phyloP scores from a whole-genome alignment of 2,888 invertebrate species.

The Proisotoma minuta region DNA sequence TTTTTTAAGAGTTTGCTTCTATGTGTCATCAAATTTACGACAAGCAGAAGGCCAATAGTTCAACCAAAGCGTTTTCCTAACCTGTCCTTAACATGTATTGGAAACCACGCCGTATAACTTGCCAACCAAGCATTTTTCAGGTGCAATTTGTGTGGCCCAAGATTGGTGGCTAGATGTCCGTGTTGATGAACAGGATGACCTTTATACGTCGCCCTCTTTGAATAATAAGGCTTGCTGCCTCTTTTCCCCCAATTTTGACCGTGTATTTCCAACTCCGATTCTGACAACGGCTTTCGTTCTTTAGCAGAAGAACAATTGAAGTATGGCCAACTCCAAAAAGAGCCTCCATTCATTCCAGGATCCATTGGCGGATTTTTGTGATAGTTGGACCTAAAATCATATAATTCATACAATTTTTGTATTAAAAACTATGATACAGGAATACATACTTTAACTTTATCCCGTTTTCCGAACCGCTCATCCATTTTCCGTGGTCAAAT shows the following conservation, averaged over 20 bases:
- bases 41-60: no score
- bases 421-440: background rate
- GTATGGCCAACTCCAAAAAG: constrained; percentile 41
- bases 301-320: constrained; percentile 28
- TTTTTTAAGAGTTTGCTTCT: background rate
- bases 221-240: background rate
- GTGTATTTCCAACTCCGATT: background rate
- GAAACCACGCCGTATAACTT: constrained; percentile 40
- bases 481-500: constrained; percentile 1
- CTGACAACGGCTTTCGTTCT: background rate
- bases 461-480: background rate
- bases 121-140: constrained; percentile 28
- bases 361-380: constrained; percentile 32
- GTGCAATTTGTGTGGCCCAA: background rate
- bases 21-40: background rate
- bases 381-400: constrained; percentile 16
- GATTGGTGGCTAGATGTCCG: constrained; percentile 10
- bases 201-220: constrained; percentile 15
- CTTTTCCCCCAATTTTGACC: background rate
- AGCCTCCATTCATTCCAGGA: constrained; percentile 29
- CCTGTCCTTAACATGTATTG: constrained; percentile 30
- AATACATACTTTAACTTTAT: background rate
- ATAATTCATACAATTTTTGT: background rate
- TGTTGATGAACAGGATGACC: constrained; percentile 3
- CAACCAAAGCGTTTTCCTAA: constrained; percentile 1